Conservation (phyloP, 2,888 invertebrate species). For the Cactoblastis cactorum region DNA sequence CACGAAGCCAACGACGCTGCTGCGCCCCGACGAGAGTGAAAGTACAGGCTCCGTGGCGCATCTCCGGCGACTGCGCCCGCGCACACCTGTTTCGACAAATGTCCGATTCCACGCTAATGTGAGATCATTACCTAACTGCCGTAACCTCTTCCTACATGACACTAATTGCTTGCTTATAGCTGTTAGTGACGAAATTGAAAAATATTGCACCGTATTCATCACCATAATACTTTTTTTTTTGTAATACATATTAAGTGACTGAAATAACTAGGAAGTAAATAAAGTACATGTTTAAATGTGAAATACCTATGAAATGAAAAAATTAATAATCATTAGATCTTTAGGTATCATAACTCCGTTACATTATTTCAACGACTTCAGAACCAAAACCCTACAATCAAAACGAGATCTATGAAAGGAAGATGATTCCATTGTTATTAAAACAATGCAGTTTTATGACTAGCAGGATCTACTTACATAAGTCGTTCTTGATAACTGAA, state of each 20-base stretch:
- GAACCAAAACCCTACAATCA: neutral
- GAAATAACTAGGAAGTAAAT: neutral
- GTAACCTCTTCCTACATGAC: conserved; percentile 36
- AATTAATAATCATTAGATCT: no score
- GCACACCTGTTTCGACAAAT: conserved; percentile 56
- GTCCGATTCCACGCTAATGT: conserved; percentile 40
- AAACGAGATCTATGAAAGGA: neutral
- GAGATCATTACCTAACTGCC: conserved; percentile 39
- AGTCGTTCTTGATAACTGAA: neutral
- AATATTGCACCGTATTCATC: neutral
- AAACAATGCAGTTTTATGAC: neutral
- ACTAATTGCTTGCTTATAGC: neutral
- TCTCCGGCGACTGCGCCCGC: conserved; percentile 48
- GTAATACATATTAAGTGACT: neutral
- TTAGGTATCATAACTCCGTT: neutral
- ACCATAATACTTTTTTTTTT: neutral
- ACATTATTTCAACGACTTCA: neutral
- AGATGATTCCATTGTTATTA: conserved; percentile 7
- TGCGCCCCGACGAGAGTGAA: conserved; percentile 69
- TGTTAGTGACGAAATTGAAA: conserved; percentile 5
- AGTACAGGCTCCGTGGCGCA: conserved; percentile 61
- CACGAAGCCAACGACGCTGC: conserved; percentile 35
- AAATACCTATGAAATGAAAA: neutral
- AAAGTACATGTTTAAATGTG: neutral
- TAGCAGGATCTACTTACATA: neutral